Evolutionary conservation across 2,888 invertebrate species (phyloP).

Genomic region (Trachelus iudaicus): DNA sequence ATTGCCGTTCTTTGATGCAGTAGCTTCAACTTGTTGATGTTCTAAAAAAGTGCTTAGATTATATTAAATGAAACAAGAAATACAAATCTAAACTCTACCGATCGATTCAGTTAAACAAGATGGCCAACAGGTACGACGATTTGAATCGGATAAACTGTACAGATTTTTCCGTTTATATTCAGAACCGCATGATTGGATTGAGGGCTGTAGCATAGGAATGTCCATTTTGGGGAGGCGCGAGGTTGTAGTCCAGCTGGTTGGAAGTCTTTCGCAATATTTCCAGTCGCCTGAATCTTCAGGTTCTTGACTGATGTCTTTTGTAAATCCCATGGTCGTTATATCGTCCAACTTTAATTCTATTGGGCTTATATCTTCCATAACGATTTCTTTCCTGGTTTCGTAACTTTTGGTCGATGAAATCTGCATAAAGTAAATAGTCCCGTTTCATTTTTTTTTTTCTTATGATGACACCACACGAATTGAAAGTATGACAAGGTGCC

Average conservation of each 20-base stretch:
- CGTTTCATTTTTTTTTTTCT: not conserved
- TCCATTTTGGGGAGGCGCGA: not conserved
- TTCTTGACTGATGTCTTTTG: constrained; percentile 13
- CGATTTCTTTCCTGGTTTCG: not conserved
- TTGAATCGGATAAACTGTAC: constrained; percentile 40
- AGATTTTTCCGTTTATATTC: constrained; percentile 47
- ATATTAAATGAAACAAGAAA: constrained; percentile 10
- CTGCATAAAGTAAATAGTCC: not conserved
- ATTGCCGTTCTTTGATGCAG: constrained; percentile 6
- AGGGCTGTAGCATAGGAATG: not conserved
- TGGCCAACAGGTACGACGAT: constrained; percentile 15
- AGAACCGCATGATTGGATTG: not conserved
- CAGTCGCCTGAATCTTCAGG: constrained; percentile 39
- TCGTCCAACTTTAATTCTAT: not conserved
- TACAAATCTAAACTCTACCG: constrained; percentile 9
- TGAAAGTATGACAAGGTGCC: not conserved
- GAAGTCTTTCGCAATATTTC: constrained; percentile 16
- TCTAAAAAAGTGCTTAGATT: not conserved
- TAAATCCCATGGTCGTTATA: not conserved
- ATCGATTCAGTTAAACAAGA: constrained; percentile 2
- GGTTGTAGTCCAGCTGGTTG: not conserved
- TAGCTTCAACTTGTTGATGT: not conserved
- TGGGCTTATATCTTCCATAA: not conserved
- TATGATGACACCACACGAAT: not conserved
- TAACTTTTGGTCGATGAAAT: not conserved